Evolutionary conservation across 1,140 invertebrate genomes (phyloP), one percentile per base, ranked within the genome.

Genomic region (Lordiphosa mommai): DNA sequence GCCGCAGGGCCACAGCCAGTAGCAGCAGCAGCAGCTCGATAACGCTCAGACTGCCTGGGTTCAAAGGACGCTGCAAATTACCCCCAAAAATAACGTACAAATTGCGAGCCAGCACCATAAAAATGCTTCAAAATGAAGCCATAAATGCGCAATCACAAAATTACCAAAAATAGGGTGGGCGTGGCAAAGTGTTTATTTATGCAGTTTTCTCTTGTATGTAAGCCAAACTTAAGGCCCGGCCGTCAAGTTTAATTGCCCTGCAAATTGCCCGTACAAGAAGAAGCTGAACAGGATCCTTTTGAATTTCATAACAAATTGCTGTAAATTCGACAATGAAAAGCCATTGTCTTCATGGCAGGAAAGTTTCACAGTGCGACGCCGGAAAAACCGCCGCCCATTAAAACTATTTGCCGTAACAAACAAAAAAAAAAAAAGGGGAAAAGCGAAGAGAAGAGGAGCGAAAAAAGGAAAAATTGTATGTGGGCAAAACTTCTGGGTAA

Each of bases 91-190:
- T 64, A 27, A 27, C 23, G 48, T 30, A 43, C 47, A 49, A 49
- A 49, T 49, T 49, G 47, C 16, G 27, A 10, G 43, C 14, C 44
- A 47, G 30, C 13, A 14, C 44, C 59, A 86, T 86, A 80, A 86
- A 86, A 79, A 69, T 65, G 60, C 69, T 73, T 67, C 44, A 69
- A 86, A 80, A 86, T 86, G 63, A 86, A 86, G 82, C 80, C 82
- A 86, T 86, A 86, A 86, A 86, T 86, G 74, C 82, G 82, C 74
- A 86, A 86, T 86, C 74, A 86, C 80, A 68, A 79, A 80, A 86
- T 86, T 82, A 74, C 71, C 76, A 66, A 73, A 43, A 60, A 32
- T 57, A 61, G 43, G 60, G 34, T 41, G 13, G 43, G 40, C 29
- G 46, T 17, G 53, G 57, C 36, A 82, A 82, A 82, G 66, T 76